phyloP scores from a whole-genome alignment of 2,113 vertebrate species.

The Phaethon lepturus region DNA sequence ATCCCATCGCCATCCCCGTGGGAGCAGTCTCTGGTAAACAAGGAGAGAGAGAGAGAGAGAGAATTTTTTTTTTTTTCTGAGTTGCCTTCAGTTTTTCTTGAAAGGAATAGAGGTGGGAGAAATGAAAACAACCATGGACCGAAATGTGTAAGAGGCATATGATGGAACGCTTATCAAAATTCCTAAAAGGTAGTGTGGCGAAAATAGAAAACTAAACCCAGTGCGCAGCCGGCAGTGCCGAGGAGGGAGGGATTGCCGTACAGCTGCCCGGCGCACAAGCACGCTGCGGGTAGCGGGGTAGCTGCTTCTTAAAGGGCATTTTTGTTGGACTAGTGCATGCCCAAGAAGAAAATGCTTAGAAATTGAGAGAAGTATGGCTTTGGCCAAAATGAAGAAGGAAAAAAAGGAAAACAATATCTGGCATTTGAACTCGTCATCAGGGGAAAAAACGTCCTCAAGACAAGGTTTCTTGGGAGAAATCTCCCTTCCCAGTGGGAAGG shows the following conservation, averaged over 20 bases:
- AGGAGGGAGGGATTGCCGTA: not conserved
- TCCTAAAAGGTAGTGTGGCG: not conserved
- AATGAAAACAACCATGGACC: not conserved
- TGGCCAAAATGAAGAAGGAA: not conserved
- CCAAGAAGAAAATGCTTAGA: not conserved
- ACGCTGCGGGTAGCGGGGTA: not conserved
- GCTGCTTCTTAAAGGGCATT: not conserved
- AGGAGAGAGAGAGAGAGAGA: no score
- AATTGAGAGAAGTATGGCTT: not conserved
- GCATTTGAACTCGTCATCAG: not conserved
- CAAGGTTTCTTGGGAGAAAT: not conserved
- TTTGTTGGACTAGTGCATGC: not conserved
- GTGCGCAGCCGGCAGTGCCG: not conserved
- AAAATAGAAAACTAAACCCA: conserved; percentile 3
- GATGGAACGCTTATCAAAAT: not conserved
- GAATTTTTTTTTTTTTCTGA: not conserved
- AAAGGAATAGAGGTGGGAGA: conserved; percentile 2
- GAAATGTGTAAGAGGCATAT: not conserved
- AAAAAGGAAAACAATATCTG: not conserved
- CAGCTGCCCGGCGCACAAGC: not conserved
- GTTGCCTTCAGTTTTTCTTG: not conserved
- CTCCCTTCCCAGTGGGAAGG: not conserved
- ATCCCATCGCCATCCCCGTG: fast-evolving
- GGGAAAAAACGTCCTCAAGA: no score
- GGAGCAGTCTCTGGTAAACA: not conserved